Conservation (phyloP, 2,888 invertebrate genomes). For the Chesias legatella region DNA sequence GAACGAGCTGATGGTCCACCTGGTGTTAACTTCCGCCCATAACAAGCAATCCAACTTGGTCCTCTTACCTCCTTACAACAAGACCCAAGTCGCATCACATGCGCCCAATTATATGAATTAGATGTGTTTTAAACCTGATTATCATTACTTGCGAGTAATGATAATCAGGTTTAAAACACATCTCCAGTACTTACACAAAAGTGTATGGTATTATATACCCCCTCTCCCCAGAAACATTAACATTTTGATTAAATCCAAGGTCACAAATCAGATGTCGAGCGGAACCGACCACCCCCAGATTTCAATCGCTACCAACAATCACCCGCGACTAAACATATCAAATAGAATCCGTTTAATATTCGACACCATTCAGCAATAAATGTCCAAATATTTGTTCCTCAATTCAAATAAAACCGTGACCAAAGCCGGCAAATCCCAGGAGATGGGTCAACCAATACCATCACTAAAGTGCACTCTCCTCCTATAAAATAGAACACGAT, state of each 20-base stretch:
- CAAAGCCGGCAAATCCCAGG: slow-evolving; percentile 69
- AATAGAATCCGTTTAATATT: slow-evolving; percentile 72
- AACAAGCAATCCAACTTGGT: no score
- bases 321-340: slow-evolving; percentile 59
- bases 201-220: not conserved
- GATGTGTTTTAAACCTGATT: no score
- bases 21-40: no score
- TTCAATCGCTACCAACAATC: slow-evolving; percentile 46
- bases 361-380: slow-evolving; percentile 71
- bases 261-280: slow-evolving; percentile 11
- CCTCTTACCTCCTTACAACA: no score
- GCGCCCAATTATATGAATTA: no score
- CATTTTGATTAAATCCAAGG: slow-evolving; percentile 15
- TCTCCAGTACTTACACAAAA: no score
- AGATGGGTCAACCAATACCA: slow-evolving; percentile 62
- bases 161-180: no score
- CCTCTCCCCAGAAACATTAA: not conserved
- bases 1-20: no score
- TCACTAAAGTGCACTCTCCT: slow-evolving; percentile 26
- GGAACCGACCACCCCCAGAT: slow-evolving; percentile 22
- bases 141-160: no score
- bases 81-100: no score
- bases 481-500: slow-evolving; percentile 28
- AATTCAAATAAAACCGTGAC: slow-evolving; percentile 78
- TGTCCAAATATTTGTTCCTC: slow-evolving; percentile 77